phyloP scores from a whole-genome alignment of 23 tunicate species.

The Trididemnum clinides region DNA sequence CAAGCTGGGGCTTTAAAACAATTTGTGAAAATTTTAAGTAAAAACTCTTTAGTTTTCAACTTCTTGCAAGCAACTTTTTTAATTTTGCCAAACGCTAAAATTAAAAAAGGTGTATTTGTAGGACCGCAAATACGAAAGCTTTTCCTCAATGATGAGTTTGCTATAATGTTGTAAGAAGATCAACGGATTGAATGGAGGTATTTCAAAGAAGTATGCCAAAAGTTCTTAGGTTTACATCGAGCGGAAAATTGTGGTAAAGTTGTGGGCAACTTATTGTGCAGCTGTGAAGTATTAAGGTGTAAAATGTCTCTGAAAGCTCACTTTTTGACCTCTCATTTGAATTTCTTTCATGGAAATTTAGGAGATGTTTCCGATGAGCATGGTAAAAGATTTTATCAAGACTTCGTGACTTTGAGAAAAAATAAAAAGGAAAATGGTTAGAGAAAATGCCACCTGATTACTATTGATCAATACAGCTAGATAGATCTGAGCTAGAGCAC shows the following conservation, averaged over 20 bases:
- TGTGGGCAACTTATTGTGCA: background rate
- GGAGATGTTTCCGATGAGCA: constrained; percentile 12
- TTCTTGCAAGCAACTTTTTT: background rate
- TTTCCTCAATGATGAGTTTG: background rate
- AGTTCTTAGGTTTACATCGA: background rate
- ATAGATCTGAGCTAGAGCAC: background rate
- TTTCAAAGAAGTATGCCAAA: constrained; percentile 12
- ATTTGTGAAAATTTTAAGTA: background rate
- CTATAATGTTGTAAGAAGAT: too few species aligned
- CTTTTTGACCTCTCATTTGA: background rate
- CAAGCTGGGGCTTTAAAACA: background rate
- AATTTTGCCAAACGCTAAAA: too few species aligned
- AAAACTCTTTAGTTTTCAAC: background rate
- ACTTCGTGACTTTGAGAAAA: background rate
- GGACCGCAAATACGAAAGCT: background rate
- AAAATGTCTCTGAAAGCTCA: constrained; percentile 6
- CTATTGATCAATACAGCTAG: background rate
- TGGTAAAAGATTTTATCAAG: too few species aligned
- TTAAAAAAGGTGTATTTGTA: too few species aligned
- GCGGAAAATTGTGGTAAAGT: background rate
- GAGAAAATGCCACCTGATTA: background rate
- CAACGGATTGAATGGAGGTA: background rate
- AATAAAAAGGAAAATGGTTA: background rate
- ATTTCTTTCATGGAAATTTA: background rate
- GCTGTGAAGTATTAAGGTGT: background rate